Percentiles rank a stretch among this genome's conserved stretches.
These are phyloP conservation scores for Poeciliopsis paucimaculata DNA, from an alignment of 2,797 vertebrate species.

Conservation along the genomic window DNA sequence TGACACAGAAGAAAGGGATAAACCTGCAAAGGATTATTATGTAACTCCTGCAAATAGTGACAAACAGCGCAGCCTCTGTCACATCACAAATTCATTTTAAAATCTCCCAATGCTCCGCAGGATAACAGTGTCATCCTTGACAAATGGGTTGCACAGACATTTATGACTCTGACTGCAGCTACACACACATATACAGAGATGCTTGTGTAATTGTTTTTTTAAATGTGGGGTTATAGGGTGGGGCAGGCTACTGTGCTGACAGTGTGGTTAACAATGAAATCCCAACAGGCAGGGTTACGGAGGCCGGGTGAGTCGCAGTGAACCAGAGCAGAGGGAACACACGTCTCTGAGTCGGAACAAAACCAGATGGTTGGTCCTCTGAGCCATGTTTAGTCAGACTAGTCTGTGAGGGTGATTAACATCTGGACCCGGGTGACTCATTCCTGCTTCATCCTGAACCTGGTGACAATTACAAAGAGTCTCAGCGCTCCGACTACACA, in stretches of 20 bases:
- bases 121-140: slow-evolving; percentile 35
- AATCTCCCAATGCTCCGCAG: slow-evolving; percentile 17
- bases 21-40: slow-evolving; percentile 34
- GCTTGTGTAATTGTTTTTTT: slow-evolving; percentile 44
- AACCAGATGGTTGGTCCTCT: slow-evolving; percentile 41
- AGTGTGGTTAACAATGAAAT: slow-evolving; percentile 18
- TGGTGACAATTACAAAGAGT: slow-evolving; percentile 57
- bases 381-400: slow-evolving; percentile 48
- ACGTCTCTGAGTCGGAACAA: slow-evolving; percentile 31
- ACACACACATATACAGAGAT: slow-evolving; percentile 26
- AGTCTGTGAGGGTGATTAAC: slow-evolving; percentile 57
- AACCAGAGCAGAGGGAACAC: slow-evolving; percentile 13
- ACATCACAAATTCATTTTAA: slow-evolving; percentile 34
- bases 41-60: slow-evolving; percentile 26
- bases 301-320: slow-evolving; percentile 8
- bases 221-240: slow-evolving; percentile 6
- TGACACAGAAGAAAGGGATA: slow-evolving; percentile 17
- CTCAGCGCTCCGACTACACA: slow-evolving; percentile 37
- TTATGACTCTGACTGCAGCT: slow-evolving; percentile 21
- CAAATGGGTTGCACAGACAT: slow-evolving; percentile 43
- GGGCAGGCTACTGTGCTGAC: slow-evolving; percentile 13
- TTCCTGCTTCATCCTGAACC: slow-evolving; percentile 45
- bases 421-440: slow-evolving; percentile 65
- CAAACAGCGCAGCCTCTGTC: slow-evolving; percentile 11
- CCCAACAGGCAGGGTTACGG: slow-evolving; percentile 28